Evolutionary conservation across 2,113 vertebrate species (phyloP).

Genomic region (Caracal caracal): DNA sequence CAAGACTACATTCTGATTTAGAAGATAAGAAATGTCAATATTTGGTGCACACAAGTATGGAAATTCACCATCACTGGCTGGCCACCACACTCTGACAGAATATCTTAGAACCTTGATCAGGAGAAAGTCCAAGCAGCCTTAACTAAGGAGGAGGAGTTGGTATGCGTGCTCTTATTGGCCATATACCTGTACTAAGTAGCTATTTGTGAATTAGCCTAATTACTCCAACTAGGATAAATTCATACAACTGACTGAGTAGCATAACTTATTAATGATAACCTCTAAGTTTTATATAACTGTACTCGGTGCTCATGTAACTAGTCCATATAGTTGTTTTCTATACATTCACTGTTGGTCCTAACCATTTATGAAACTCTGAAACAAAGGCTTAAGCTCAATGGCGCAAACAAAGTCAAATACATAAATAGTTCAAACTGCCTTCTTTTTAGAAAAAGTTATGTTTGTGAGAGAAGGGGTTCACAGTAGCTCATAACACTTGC

Average conservation of each 20-base stretch:
- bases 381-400: background rate
- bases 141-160: background rate
- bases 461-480: constrained; percentile 31
- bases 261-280: background rate
- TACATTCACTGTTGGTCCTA: background rate
- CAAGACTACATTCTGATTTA: background rate
- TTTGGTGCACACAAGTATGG: background rate
- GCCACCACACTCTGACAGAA: background rate
- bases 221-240: background rate
- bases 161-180: background rate
- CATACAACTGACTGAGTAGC: background rate
- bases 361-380: background rate
- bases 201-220: background rate
- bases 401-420: constrained; percentile 34
- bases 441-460: constrained; percentile 36
- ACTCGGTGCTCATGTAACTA: background rate
- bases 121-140: background rate
- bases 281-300: background rate
- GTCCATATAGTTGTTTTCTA: background rate
- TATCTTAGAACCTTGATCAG: background rate
- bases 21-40: constrained; percentile 5
- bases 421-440: constrained; percentile 46
- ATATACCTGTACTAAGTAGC: background rate
- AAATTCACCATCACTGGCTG: background rate
- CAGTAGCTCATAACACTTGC: background rate